Evolutionary conservation across 2,797 vertebrate genomes (phyloP).

Genomic region (Ctenopoma multispine): DNA sequence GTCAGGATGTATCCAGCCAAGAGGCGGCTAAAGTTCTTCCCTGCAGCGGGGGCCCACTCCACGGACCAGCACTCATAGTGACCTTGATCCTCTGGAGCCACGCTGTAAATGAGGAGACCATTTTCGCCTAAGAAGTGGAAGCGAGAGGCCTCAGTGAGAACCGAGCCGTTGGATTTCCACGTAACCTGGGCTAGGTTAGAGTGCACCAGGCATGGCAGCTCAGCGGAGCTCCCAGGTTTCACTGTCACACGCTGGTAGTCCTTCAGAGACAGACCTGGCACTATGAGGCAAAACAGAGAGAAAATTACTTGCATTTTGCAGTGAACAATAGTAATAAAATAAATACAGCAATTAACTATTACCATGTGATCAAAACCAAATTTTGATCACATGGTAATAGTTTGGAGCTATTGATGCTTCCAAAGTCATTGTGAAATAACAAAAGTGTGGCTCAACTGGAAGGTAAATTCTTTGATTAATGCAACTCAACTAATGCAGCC

Average conservation of each 20-base stretch:
- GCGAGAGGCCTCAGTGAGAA: conserved; percentile 88
- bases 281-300: conserved; percentile 48
- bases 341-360: background rate
- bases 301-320: background rate
- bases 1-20: conserved; percentile 87
- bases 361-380: no score
- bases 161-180: conserved; percentile 89
- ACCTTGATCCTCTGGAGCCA: conserved; percentile 90
- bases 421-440: background rate
- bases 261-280: conserved; percentile 44
- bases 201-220: conserved; percentile 90
- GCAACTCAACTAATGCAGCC: no score
- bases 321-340: background rate
- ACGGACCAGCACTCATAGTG: conserved; percentile 93
- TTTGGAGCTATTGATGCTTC: background rate
- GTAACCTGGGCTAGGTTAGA: conserved; percentile 92
- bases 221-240: conserved; percentile 90
- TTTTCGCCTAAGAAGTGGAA: conserved; percentile 89
- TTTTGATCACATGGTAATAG: background rate
- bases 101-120: conserved; percentile 92
- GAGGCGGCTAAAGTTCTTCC: conserved; percentile 89
- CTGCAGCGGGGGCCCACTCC: conserved; percentile 86
- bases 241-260: conserved; percentile 79
- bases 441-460: background rate
- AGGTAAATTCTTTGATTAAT: no score